Evolutionary conservation across 2,797 vertebrate species (phyloP).

Genomic region (Parambassis ranga): DNA sequence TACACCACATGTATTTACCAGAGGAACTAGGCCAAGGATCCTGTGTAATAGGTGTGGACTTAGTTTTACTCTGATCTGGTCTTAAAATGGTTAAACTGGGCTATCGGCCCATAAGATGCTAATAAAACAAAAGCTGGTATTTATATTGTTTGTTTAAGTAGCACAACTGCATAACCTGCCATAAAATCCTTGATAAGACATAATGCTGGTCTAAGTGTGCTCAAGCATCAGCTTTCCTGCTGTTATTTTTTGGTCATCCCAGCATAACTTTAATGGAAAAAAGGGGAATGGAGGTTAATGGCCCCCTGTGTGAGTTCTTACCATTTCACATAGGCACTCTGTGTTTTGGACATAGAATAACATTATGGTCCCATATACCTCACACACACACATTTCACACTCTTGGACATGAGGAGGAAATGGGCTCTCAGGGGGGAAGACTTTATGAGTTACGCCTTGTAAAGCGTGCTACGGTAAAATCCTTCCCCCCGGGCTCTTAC

Average conservation of each 20-base stretch:
- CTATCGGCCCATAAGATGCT: no score
- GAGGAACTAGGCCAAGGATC: slow-evolving; percentile 27
- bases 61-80: no score
- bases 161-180: no score
- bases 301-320: background rate
- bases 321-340: background rate
- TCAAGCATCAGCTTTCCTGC: slow-evolving; percentile 2
- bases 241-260: slow-evolving; percentile 3
- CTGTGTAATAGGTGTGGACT: no score
- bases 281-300: background rate
- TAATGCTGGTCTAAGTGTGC: background rate
- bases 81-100: no score
- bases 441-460: slow-evolving; percentile 68
- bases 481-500: slow-evolving; percentile 59
- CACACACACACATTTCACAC: slow-evolving; percentile 17
- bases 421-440: slow-evolving; percentile 43
- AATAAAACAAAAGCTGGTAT: no score
- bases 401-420: slow-evolving; percentile 50
- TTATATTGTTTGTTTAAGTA: no score
- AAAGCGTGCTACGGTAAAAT: slow-evolving; percentile 56
- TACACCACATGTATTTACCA: slow-evolving; percentile 36
- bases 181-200: no score
- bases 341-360: slow-evolving; percentile 13
- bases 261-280: background rate
- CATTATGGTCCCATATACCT: background rate